Evolutionary conservation across 2,113 vertebrate species (phyloP), one percentile per base, ranked within the genome.

Genomic region (Triplophysa siluroides): DNA sequence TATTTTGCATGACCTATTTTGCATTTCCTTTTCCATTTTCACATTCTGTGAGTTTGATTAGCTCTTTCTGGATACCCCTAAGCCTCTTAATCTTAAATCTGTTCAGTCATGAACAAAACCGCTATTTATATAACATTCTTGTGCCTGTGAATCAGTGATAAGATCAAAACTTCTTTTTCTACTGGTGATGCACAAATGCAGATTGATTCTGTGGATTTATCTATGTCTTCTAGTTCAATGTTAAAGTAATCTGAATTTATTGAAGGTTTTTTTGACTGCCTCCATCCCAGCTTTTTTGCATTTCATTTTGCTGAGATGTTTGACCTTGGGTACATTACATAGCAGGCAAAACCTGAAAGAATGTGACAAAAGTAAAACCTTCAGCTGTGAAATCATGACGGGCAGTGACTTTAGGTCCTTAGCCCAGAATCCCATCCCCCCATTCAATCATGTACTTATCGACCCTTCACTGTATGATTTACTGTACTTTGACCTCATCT

Each of bases 61-160:
- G 19, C 69, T 26, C 11, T n/a, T 78, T 78, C 76, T 13, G 4
- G 7, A 45, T 75, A 75, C 21, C 19, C 29, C 29, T 29, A 75
- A 79, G 26, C 63, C 62, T 68, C 76, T 75, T 73, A 78, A 61
- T 64, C n/a, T 60, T n/a, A 78, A 77, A 70, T 69, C 26, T 64
- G 47, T 56, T 62, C 16, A 60, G 19, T 38, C 38, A 24, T 72
- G 60, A 81, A 21, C 63, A 52, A 58, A 45, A 52, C 43, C 33
- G 10, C 43, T n/a, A 63, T 80, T 68, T 7, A 62, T 41, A 70
- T 70, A 24, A n/a, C 29, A 71, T 1, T 67, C 24, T 47, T 78
- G 43, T 50, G 64, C 61, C 41, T 26, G 33, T 38, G 33, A 38
- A 38, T 38, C 33, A 38, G 58, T 80, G 65, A 50, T 68, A 14